Base-by-base conservation (phyloP, 2,888 invertebrate genomes). In the Pristionchus exspectatus region DNA sequence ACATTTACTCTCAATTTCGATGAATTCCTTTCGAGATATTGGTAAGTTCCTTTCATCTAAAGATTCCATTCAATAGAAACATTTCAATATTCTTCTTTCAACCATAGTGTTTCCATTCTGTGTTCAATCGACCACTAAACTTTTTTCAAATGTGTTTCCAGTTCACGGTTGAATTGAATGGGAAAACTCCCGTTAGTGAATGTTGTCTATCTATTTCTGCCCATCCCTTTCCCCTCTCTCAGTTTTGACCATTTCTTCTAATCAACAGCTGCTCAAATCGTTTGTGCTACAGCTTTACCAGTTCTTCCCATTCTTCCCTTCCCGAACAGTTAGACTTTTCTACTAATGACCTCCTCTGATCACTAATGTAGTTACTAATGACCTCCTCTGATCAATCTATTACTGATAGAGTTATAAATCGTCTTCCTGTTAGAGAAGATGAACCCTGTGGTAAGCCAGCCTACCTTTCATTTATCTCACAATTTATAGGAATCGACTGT, bases 401-500 rank as follows among this genome's bases (percentile, higher is more conserved):
- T 27, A n/a, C 66, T 66, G 74, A 74, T 74, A 30, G 33, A 74
- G 33, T 74, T 21, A 21, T 83, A 24, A 91, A 92, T 90, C 91
- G 92, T 66, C 90, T 92, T 86, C 33, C 90, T 59, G 90, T 92
- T 88, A 90, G 91, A 56, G 92, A 92, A n/a, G 87, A 91, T 86
- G 92, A 92, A 87, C 92, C 92, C 14, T 89, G 91, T 59, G 92
- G 92, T 92, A 88, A 72, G 69, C 27, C 1, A 66, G 7, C 33
- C 27, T 33, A 0, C 77, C 38, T 27, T 33, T 27, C 38, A 44
- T 18, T 90, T n/a, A 69, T 21, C 81, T n/a, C 9, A n/a, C 14
- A 14, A 14, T 38, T 63, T 89, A 0, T 21, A 94, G 93, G 94
- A 72, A 94, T 93, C 90, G 95, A 95, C 90, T 95, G 94, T 91